Conservation (phyloP, 2,888 invertebrate species). For the Ormyrus thymus region DNA sequence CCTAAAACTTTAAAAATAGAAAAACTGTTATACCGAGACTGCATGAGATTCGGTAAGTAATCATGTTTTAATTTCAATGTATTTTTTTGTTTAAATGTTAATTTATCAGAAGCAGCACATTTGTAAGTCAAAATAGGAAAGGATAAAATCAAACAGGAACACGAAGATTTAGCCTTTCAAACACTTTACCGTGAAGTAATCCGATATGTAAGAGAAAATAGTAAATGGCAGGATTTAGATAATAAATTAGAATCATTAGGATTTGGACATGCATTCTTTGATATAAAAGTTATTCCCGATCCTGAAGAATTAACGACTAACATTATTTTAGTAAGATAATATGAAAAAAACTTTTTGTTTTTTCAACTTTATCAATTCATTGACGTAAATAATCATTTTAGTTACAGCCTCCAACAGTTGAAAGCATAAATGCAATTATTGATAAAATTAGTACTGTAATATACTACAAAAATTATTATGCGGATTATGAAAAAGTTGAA, state of each 20-base stretch:
- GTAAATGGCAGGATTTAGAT: constrained; percentile 36
- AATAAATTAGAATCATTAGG: constrained; percentile 2
- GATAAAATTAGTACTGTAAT: background rate
- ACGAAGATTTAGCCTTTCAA: constrained; percentile 29
- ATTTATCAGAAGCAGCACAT: no score
- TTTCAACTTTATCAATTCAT: background rate
- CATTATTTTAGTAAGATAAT: constrained; percentile 17
- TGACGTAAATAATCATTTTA: background rate
- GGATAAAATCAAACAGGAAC: background rate
- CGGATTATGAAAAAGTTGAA: background rate
- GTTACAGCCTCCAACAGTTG: constrained; percentile 24
- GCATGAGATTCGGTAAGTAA: constrained; percentile 34
- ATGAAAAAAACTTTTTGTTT: background rate
- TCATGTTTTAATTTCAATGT: background rate
- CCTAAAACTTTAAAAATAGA: constrained; percentile 5
- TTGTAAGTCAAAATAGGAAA: background rate
- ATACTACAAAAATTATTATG: background rate
- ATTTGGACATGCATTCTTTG: constrained; percentile 31
- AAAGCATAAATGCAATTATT: background rate
- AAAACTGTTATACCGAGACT: constrained; percentile 25
- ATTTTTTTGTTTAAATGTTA: background rate
- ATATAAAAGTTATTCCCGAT: constrained; percentile 28
- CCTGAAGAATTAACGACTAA: background rate
- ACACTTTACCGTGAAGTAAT: background rate
- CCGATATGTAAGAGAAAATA: background rate